Evolutionary conservation across 1,140 invertebrate genomes (phyloP), one percentile per base, ranked within the genome.

Genomic region (Bombus cullumanus): DNA sequence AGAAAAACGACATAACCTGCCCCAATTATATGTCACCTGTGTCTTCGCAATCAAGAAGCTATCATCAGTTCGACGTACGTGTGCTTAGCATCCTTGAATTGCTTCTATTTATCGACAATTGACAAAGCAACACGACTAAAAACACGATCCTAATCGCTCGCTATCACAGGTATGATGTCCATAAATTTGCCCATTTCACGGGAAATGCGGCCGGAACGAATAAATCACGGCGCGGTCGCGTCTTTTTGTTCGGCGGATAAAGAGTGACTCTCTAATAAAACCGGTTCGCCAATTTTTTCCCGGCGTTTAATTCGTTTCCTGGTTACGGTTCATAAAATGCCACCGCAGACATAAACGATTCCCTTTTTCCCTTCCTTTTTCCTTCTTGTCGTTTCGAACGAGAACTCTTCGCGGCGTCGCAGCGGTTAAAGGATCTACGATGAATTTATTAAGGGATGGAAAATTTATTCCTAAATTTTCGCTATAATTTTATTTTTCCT

Each of bases 261-360:
- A 71, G 43, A 57, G 47, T 25, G 66, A 62, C 76, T 64, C 47
- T 37, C 25, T 68, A 53, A 76, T 53, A 39, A n/a, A 77, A 83
- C 81, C 81, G 73, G 81, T 83, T 77, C 34, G 39, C 13, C 62
- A 62, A 83, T 83, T 77, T 77, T 76, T 77, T 83, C 53, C 25
- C 31, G 25, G 34, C 59, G 28, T 62, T 77, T 66, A 76, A 83
- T 83, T 83, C 41, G 81, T 83, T 83, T 83, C 81, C 81, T 83
- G 81, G 81, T 68, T 47, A 68, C 73, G 81, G 73, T 77, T 37
- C 81, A 66, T 75, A 75, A 83, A 83, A 83, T 83, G 53, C 53
- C 9, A 71, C 47, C 66, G 79, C 47, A 34, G 68, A 81, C 31
- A 53, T 72, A 57, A 73, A 81, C n/a, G 68, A 68, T 62, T 73